phyloP scores from a whole-genome alignment of 2,797 vertebrate genomes.

The Todus mexicanus region DNA sequence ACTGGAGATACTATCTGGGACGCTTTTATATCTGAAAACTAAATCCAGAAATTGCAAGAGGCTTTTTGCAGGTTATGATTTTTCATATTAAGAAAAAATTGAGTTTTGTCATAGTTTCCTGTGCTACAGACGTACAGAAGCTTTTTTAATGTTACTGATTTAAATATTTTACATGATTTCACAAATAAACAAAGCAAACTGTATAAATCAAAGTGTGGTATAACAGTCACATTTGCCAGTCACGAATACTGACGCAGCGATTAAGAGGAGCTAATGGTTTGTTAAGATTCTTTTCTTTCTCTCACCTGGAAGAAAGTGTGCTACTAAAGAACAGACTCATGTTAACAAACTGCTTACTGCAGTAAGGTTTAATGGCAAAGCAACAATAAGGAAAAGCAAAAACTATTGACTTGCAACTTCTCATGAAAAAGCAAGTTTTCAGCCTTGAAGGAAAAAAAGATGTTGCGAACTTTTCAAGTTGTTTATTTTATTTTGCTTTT shows the following conservation, averaged over 20 bases:
- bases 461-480: background rate
- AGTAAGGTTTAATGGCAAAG: background rate
- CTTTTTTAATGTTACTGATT: background rate
- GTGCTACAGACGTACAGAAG: background rate
- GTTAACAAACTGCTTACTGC: background rate
- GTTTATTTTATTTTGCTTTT: background rate
- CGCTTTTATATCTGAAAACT: background rate
- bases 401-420: background rate
- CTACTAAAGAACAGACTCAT: background rate
- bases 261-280: background rate
- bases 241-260: background rate
- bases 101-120: background rate
- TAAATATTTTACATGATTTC: background rate
- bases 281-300: background rate
- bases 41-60: background rate
- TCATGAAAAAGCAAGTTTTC: background rate
- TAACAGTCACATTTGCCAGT: background rate
- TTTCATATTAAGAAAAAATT: background rate
- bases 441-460: background rate
- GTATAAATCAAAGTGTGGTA: background rate
- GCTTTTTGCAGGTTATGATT: background rate
- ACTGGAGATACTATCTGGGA: background rate
- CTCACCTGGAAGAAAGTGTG: background rate
- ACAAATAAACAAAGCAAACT: background rate
- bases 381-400: background rate